phyloP scores from a whole-genome alignment of 2,888 invertebrate genomes.

The Thysanoteuthis rhombus region DNA sequence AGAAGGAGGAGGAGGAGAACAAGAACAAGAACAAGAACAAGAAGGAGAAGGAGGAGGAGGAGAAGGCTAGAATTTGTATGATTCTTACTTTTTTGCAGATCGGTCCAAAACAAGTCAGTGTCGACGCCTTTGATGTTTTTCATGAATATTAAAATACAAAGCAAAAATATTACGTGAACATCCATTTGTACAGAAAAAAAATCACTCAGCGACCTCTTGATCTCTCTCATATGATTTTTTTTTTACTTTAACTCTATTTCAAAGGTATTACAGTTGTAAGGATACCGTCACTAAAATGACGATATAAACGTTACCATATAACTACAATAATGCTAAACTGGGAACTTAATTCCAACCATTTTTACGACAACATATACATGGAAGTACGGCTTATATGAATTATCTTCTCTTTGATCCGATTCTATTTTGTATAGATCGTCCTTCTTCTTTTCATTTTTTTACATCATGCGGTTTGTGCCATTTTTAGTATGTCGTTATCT shows the following conservation, averaged over 20 bases:
- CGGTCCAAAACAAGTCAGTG: not conserved
- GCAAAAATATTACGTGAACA: not conserved
- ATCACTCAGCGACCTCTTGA: not conserved
- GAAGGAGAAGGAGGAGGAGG: not conserved
- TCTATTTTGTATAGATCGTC: no score
- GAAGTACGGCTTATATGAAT: no score
- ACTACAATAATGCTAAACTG: no score
- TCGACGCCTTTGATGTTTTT: not conserved
- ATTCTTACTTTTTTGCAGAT: not conserved
- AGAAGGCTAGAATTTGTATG: not conserved
- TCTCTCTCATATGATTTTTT: not conserved
- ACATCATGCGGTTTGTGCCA: no score
- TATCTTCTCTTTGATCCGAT: no score
- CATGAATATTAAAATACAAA: no score
- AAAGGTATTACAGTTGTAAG: not conserved
- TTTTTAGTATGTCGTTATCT: no score
- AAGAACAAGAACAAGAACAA: not conserved
- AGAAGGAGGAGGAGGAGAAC: not conserved
- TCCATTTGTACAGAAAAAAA: not conserved
- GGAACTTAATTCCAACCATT: no score
- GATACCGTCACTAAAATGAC: no score
- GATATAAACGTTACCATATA: no score
- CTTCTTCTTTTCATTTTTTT: no score
- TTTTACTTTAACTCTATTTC: not conserved
- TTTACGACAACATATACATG: no score